Percentiles rank a stretch among this genome's conserved stretches.
Evolutionary conservation across 2,797 vertebrate species (phyloP).

Genomic region (Diceros bicornis): DNA sequence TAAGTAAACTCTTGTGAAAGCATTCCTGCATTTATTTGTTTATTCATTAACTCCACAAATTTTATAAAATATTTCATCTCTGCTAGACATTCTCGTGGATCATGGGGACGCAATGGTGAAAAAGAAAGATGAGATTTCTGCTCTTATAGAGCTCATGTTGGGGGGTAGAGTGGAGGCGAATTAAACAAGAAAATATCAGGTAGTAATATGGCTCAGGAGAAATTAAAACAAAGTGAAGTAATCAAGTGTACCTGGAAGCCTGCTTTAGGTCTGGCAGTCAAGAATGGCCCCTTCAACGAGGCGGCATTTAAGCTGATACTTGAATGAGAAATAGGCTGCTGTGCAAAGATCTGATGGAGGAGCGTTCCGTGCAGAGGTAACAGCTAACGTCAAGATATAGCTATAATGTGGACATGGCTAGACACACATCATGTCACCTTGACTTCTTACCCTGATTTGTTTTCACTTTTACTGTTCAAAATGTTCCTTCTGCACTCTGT

Average conservation of each 20-base stretch:
- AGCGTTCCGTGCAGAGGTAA: background rate
- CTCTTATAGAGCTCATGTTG: background rate
- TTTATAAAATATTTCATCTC: slow-evolving; percentile 33
- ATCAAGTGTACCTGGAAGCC: background rate
- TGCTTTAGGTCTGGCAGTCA: background rate
- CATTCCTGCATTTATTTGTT: background rate
- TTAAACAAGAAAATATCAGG: slow-evolving; percentile 34
- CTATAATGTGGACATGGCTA: background rate
- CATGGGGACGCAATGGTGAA: background rate
- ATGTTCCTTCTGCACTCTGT: background rate
- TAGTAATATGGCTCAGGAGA: slow-evolving; percentile 36
- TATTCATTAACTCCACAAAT: background rate
- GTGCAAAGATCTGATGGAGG: background rate
- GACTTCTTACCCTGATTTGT: slow-evolving; percentile 57
- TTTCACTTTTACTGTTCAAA: slow-evolving; percentile 67
- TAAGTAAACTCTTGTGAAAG: slow-evolving; percentile 7
- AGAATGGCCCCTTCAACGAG: background rate
- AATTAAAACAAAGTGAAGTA: background rate
- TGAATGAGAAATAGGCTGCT: background rate
- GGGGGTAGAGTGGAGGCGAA: background rate
- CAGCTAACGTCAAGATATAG: background rate
- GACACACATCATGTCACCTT: background rate
- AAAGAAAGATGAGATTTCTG: background rate
- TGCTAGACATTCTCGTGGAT: background rate
- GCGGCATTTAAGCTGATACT: background rate